Conservation (phyloP, 2,888 invertebrate genomes). For the Biston stratarius region DNA sequence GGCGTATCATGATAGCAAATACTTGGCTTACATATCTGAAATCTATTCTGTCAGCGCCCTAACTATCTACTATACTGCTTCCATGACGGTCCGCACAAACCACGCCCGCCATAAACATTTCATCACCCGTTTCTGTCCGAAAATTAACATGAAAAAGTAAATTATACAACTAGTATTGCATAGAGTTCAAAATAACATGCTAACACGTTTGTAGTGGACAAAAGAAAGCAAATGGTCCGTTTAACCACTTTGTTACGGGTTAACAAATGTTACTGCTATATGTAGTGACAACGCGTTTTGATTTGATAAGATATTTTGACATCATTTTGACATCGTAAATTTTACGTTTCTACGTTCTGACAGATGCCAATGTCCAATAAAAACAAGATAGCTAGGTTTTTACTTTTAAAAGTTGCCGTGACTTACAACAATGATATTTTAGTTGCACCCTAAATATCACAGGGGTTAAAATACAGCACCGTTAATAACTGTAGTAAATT, state of each 20-base stretch:
- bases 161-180: constrained; percentile 35
- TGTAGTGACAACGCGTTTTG: constrained; percentile 45
- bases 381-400: too few species aligned
- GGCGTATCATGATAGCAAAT: too few species aligned
- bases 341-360: too few species aligned
- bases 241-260: constrained; percentile 71
- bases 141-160: constrained; percentile 46
- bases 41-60: neutral
- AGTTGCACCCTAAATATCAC: too few species aligned
- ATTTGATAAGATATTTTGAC: constrained; percentile 17
- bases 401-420: too few species aligned
- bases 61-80: neutral
- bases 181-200: constrained; percentile 38
- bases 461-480: too few species aligned
- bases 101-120: constrained; percentile 41
- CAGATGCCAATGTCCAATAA: too few species aligned
- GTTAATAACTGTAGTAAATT: too few species aligned
- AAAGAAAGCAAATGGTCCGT: constrained; percentile 77
- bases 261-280: constrained; percentile 55
- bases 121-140: constrained; percentile 36
- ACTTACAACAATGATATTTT: too few species aligned
- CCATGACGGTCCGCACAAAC: constrained; percentile 26
- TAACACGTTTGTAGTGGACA: constrained; percentile 37
- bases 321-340: neutral
- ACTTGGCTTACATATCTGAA: neutral